Percentiles rank a stretch among this genome's conserved stretches.
Conservation (phyloP, 2,888 invertebrate species). For the Seira ritae region DNA sequence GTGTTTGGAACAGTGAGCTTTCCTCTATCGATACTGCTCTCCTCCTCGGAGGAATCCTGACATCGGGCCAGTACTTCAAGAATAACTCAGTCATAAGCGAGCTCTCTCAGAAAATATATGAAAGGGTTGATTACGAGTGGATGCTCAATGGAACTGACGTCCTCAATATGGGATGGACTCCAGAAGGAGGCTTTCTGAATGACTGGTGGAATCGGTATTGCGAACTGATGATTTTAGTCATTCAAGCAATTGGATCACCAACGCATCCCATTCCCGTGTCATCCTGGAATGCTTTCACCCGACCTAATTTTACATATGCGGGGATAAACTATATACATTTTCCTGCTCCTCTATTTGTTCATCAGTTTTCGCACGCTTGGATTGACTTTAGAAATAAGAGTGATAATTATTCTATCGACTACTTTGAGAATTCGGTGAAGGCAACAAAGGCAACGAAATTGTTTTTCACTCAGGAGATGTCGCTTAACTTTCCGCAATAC, state of each 20-base stretch:
- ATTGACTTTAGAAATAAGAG: slow-evolving; percentile 65
- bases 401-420: slow-evolving; percentile 66
- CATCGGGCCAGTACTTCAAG: slow-evolving; percentile 68
- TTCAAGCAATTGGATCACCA: slow-evolving; percentile 69
- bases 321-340: slow-evolving; percentile 66
- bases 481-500: slow-evolving; percentile 50
- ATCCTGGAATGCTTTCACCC: slow-evolving; percentile 66
- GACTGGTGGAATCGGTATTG: slow-evolving; percentile 72
- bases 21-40: slow-evolving; percentile 71
- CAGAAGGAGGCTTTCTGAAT: slow-evolving; percentile 67
- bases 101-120: slow-evolving; percentile 65
- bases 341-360: slow-evolving; percentile 67
- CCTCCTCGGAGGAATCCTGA: slow-evolving; percentile 68
- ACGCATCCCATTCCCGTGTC: slow-evolving; percentile 66
- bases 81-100: slow-evolving; percentile 56
- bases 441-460: slow-evolving; percentile 68
- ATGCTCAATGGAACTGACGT: slow-evolving; percentile 68
- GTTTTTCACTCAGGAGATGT: slow-evolving; percentile 56
- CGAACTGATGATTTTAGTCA: slow-evolving; percentile 69
- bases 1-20: slow-evolving; percentile 70
- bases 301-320: slow-evolving; percentile 63
- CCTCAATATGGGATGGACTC: slow-evolving; percentile 70
- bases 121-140: slow-evolving; percentile 68
- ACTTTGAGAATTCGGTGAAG: slow-evolving; percentile 69
- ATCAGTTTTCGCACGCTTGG: slow-evolving; percentile 71